phyloP scores from a whole-genome alignment of 2,888 invertebrate genomes.

The Macaria notata region DNA sequence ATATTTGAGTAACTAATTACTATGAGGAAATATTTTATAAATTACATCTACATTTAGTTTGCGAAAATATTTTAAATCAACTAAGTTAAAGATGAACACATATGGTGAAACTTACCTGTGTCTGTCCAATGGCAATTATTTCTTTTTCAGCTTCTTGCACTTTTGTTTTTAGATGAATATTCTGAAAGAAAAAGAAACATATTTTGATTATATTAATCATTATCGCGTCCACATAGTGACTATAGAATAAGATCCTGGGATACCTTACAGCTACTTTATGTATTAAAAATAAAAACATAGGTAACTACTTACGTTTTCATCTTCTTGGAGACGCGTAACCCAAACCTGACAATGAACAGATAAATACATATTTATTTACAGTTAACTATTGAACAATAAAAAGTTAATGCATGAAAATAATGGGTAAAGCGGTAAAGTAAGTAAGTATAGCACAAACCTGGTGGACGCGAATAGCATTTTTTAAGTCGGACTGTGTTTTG shows the following conservation, averaged over 20 bases:
- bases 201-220: too few species aligned
- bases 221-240: too few species aligned
- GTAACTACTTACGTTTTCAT: slow-evolving; percentile 74
- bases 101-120: slow-evolving; percentile 75
- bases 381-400: too few species aligned
- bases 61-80: too few species aligned
- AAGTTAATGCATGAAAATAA: too few species aligned
- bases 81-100: too few species aligned
- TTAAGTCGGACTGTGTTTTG: slow-evolving; percentile 82
- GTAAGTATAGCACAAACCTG: slow-evolving; percentile 69
- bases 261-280: too few species aligned
- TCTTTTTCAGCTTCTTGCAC: slow-evolving; percentile 83
- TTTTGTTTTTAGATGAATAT: slow-evolving; percentile 74
- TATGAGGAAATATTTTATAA: too few species aligned
- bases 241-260: too few species aligned
- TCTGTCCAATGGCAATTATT: slow-evolving; percentile 81
- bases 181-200: slow-evolving; percentile 61
- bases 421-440: too few species aligned
- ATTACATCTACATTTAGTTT: too few species aligned
- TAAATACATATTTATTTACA: neutral
- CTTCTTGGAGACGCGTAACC: slow-evolving; percentile 80
- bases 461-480: slow-evolving; percentile 84
- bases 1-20: too few species aligned
- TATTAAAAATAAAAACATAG: slow-evolving; percentile 11
- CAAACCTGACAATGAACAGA: slow-evolving; percentile 66